Base-by-base conservation (phyloP, 1,140 invertebrate genomes). In the Magallana ariakensis region DNA sequence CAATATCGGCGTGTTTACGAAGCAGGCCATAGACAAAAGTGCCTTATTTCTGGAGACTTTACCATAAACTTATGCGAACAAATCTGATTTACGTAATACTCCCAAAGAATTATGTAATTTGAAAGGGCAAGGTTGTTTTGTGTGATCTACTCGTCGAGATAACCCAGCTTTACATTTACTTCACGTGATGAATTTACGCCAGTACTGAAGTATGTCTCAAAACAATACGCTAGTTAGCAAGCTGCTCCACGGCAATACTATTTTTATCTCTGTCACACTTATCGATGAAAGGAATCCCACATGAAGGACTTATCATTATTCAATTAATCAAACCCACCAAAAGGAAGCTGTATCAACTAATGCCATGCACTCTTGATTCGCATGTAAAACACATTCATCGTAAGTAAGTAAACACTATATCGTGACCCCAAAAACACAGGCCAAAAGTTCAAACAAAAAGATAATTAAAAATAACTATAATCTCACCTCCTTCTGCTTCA, bases 401-500 rank as follows among this genome's bases (percentile, higher is more conserved):
- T 26, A 33, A 33, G 66, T 75, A 75, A 75, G 66, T 75, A 75
- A 75, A 75, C 66, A 75, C 66, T 26, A 46, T 46, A 75, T 75
- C 66, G 66, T 75, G 66, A 75, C 66, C 66, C 66, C 33, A 26
- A 75, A 75, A 75, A 75, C 66, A 75, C 66, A 46, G 66, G 66
- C 66, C 66, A 75, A 75, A 75, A 75, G 66, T 75, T 75, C 66
- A 75, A 75, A 75, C 66, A 75, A 75, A 75, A 75, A 26, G 33
- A 75, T 19, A 26, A 26, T 26, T 26, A 26, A 26, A 75, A 26
- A 75, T 26, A 11, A 26, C 13, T 3, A 75, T 13, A 16, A 26
- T 33, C 66, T 75, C 66, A 75, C 66, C 66, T 75, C 66, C 22
- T 75, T 75, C 19, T 19, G 22, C 33, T 26, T 75, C 66, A 75